These are phyloP conservation scores for Eidolon dupreanum DNA, from an alignment of 2,797 vertebrate species.

Conservation along the genomic window DNA sequence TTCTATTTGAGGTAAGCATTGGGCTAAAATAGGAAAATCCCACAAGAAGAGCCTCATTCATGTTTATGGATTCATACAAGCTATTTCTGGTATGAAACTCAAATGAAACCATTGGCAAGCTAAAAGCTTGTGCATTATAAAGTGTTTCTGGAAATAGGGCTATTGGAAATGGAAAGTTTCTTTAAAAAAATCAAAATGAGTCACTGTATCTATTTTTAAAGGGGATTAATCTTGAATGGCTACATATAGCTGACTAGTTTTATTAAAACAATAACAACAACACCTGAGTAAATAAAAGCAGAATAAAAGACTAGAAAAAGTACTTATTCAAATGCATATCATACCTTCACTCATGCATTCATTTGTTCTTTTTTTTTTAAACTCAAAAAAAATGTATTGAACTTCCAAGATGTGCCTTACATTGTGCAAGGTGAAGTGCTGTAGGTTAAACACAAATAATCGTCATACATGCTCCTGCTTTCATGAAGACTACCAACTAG, in stretches of 20 bases:
- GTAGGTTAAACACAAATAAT: neutral
- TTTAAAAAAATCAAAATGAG: constrained; percentile 69
- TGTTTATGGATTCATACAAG: constrained; percentile 63
- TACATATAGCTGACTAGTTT: constrained; percentile 13
- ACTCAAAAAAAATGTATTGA: constrained; percentile 10
- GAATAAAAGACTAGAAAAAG: constrained; percentile 18
- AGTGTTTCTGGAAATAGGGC: constrained; percentile 63
- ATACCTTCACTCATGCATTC: constrained; percentile 13
- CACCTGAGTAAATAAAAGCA: constrained; percentile 39
- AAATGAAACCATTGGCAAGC: constrained; percentile 65
- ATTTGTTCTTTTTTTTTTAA: neutral
- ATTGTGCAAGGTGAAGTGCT: neutral
- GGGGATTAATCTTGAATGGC: constrained; percentile 24
- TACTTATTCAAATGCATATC: neutral
- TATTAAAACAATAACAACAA: neutral
- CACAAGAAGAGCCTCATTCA: constrained; percentile 75
- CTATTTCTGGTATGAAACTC: constrained; percentile 67
- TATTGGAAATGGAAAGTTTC: constrained; percentile 63
- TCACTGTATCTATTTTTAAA: constrained; percentile 63
- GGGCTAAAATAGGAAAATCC: constrained; percentile 73
- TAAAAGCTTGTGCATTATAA: constrained; percentile 62
- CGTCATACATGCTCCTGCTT: neutral
- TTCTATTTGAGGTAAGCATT: constrained; percentile 66
- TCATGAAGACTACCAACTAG: neutral
- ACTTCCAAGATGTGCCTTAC: neutral